These are phyloP conservation scores for Semnopithecus entellus DNA, from an alignment of 2,113 vertebrate genomes.

Conservation along the genomic window DNA sequence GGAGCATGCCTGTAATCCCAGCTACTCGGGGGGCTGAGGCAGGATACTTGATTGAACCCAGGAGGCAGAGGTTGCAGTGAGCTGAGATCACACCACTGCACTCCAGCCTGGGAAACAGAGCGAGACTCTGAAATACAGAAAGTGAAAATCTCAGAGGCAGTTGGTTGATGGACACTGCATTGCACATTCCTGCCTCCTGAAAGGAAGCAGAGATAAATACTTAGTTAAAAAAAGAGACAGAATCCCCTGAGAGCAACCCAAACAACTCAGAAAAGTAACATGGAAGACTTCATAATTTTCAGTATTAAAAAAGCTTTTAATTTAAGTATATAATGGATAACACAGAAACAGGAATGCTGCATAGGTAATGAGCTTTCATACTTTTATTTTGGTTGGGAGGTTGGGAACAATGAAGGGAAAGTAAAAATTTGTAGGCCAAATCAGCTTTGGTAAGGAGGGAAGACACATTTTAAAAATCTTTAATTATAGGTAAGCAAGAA, in stretches of 20 bases:
- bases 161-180: not conserved
- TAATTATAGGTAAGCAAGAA: not conserved
- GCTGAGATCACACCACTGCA: no score
- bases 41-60: no score
- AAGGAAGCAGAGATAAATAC: not conserved
- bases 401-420: not conserved
- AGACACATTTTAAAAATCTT: constrained; percentile 17
- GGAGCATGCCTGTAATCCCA: no score
- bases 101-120: no score
- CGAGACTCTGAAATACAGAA: no score
- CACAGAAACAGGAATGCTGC: not conserved
- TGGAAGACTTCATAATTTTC: constrained; percentile 29
- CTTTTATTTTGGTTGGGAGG: not conserved
- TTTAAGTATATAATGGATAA: not conserved
- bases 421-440: not conserved
- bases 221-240: not conserved
- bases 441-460: not conserved
- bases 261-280: not conserved
- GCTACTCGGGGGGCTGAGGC: no score
- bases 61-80: no score
- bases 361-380: constrained; percentile 15
- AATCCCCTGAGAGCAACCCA: not conserved
- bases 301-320: not conserved
- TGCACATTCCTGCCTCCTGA: not conserved
- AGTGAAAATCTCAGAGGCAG: not conserved